Percentiles rank a stretch among this genome's conserved stretches.
Conservation (phyloP, 1,140 invertebrate species). For the Propsilocerus akamusi region DNA sequence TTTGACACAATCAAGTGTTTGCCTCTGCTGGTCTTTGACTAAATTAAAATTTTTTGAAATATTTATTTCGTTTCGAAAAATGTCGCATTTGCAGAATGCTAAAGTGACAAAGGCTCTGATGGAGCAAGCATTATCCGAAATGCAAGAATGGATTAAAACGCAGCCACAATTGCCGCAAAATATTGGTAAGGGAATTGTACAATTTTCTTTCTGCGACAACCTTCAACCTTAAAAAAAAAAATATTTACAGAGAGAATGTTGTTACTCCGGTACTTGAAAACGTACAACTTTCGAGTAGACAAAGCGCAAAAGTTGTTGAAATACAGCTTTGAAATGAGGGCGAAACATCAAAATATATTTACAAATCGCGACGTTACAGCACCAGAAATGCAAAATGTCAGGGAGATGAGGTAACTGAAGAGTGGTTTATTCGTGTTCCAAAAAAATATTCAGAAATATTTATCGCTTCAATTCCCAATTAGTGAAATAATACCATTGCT, state of each 20-base stretch:
- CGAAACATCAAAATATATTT: slow-evolving; percentile 37
- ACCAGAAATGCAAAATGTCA: slow-evolving; percentile 26
- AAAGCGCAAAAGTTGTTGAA: slow-evolving; percentile 32
- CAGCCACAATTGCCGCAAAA: slow-evolving; percentile 56
- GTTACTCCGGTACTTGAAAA: slow-evolving; percentile 27
- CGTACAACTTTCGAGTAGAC: slow-evolving; percentile 28
- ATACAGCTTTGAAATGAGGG: slow-evolving; percentile 34
- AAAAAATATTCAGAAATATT: slow-evolving; percentile 7
- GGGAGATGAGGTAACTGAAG: slow-evolving; percentile 30
- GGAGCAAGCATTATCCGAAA: slow-evolving; percentile 31
- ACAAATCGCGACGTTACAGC: slow-evolving; percentile 30
- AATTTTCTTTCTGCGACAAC: too few species aligned
- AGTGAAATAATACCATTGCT: slow-evolving; percentile 40
- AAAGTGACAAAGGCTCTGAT: too few species aligned
- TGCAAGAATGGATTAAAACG: slow-evolving; percentile 53
- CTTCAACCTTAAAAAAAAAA: too few species aligned
- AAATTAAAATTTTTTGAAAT: too few species aligned
- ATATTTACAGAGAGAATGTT: slow-evolving; percentile 33
- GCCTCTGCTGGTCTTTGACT: too few species aligned
- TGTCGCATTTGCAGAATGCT: too few species aligned
- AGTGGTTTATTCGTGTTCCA: too few species aligned
- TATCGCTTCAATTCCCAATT: slow-evolving; percentile 12
- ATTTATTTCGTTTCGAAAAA: too few species aligned
- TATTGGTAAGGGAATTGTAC: slow-evolving; percentile 39
- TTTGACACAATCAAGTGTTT: too few species aligned